phyloP scores from a whole-genome alignment of 2,888 invertebrate species.

The Apoda limacodes region DNA sequence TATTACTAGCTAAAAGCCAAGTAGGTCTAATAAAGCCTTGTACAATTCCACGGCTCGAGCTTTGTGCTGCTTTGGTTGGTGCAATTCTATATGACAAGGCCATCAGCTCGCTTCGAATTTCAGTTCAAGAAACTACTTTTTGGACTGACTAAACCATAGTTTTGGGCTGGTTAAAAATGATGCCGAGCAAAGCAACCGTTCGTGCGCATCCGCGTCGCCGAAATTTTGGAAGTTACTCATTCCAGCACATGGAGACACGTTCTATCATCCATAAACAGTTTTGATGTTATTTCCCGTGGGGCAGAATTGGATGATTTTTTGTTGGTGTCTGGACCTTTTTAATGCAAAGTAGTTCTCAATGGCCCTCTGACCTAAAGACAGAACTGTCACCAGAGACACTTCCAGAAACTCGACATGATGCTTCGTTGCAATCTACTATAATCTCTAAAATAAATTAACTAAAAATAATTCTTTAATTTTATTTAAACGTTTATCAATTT shows the following conservation, averaged over 20 bases:
- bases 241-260: no score
- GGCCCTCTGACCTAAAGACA: no score
- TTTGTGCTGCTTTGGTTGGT: slow-evolving; percentile 24
- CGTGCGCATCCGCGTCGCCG: slow-evolving; percentile 23
- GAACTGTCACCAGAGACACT: no score
- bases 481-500: no score
- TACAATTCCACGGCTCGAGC: slow-evolving; percentile 25
- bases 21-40: slow-evolving; percentile 24
- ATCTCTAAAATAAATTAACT: no score
- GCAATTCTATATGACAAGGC: slow-evolving; percentile 21
- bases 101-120: slow-evolving; percentile 12
- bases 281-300: slow-evolving; percentile 15
- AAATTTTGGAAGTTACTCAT: no score
- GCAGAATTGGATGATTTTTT: slow-evolving; percentile 2
- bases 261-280: slow-evolving; percentile 16
- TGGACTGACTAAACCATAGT: no score
- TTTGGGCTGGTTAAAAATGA: no score
- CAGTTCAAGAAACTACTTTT: slow-evolving; percentile 11
- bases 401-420: no score
- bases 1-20: slow-evolving; percentile 22
- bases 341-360: no score
- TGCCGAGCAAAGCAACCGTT: slow-evolving; percentile 21
- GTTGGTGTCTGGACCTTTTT: slow-evolving; percentile 15
- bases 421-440: no score
- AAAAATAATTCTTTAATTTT: no score